Conservation (phyloP, 2,888 invertebrate species). For the Drosophila nr. perissopoda region DNA sequence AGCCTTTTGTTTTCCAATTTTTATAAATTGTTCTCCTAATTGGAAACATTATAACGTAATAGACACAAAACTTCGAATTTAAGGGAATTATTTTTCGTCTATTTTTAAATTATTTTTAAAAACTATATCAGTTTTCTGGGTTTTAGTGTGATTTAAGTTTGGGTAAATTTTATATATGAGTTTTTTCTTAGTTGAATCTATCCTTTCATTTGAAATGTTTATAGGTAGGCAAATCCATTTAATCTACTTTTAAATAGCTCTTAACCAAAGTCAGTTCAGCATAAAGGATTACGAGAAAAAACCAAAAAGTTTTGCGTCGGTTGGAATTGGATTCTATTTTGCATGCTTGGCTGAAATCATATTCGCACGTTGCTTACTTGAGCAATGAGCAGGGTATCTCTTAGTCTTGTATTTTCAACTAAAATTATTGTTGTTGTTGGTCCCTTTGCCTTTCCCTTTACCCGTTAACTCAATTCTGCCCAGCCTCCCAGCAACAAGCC, state of each 20-base stretch:
- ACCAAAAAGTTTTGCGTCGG: background rate
- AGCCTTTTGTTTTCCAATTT: too few species aligned
- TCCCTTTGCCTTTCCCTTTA: background rate
- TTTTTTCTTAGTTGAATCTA: background rate
- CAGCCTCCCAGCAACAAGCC: background rate
- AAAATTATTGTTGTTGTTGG: background rate
- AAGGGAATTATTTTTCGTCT: background rate
- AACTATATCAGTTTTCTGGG: background rate
- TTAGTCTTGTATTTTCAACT: background rate
- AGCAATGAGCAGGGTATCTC: background rate
- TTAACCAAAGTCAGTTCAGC: background rate
- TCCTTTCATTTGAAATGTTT: background rate
- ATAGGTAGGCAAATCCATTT: background rate
- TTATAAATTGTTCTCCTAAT: too few species aligned
- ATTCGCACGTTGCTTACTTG: background rate
- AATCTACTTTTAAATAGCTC: background rate
- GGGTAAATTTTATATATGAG: background rate
- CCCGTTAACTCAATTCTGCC: background rate
- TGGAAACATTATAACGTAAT: background rate
- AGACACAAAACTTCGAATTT: background rate
- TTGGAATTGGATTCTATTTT: background rate
- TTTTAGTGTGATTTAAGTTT: background rate
- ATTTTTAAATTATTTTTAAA: background rate
- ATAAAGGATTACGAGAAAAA: background rate
- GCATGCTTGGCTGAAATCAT: background rate